A percentile compares a stretch with the other conserved stretches of the same genome.
Evolutionary conservation across 2,113 vertebrate genomes (phyloP).

Genomic region (Erinaceus europaeus): DNA sequence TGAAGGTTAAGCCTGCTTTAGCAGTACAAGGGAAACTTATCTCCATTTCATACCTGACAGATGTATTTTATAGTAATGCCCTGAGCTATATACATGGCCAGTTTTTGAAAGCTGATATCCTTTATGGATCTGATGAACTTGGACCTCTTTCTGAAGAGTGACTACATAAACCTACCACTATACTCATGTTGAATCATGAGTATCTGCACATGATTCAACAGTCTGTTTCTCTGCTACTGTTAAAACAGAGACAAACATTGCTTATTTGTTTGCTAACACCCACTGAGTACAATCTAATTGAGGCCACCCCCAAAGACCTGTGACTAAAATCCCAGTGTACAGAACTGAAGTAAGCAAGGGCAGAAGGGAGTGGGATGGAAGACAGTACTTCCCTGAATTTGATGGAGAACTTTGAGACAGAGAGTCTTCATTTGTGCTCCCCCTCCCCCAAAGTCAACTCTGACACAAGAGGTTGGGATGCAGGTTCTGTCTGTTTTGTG

Average conservation of each 20-base stretch:
- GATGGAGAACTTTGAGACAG: not conserved
- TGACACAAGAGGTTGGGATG: not conserved
- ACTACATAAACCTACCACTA: not conserved
- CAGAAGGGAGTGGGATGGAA: not conserved
- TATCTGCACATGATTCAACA: not conserved
- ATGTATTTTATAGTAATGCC: constrained; percentile 8
- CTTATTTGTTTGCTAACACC: not conserved
- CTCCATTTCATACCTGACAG: constrained; percentile 29
- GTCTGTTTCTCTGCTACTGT: not conserved
- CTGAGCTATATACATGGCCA: not conserved
- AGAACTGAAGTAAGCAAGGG: not conserved
- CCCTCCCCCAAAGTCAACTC: not conserved
- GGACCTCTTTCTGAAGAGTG: constrained; percentile 36
- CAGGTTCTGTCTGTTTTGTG: not conserved
- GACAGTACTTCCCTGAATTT: not conserved
- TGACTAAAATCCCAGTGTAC: not conserved
- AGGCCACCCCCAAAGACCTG: not conserved
- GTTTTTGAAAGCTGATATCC: not conserved
- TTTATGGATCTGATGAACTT: not conserved
- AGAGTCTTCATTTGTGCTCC: not conserved
- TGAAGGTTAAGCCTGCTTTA: constrained; percentile 59
- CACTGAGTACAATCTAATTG: not conserved
- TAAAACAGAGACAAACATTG: not conserved
- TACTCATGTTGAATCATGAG: not conserved
- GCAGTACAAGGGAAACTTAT: constrained; percentile 31